Conservation (phyloP, 2,888 invertebrate species). For the Eucera pruinosa region DNA sequence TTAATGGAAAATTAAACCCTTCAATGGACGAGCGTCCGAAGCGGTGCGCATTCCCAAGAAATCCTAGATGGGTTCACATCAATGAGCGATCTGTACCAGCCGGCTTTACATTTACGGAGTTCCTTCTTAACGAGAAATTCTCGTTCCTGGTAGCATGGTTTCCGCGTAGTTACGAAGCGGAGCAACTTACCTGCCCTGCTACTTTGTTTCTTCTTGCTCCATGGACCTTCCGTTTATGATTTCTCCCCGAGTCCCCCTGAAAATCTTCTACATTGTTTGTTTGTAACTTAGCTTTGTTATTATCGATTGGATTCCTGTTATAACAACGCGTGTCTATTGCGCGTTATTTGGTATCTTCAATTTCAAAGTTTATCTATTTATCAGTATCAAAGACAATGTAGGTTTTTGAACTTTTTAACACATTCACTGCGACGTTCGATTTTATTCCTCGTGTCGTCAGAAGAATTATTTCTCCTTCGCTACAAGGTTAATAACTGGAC, state of each 20-base stretch:
- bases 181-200: slow-evolving; percentile 45
- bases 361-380: too few species aligned
- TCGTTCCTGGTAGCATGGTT: slow-evolving; percentile 74
- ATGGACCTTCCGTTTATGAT: slow-evolving; percentile 48
- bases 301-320: background rate
- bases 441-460: too few species aligned
- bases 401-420: too few species aligned
- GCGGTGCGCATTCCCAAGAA: slow-evolving; percentile 49
- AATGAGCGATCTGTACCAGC: slow-evolving; percentile 72
- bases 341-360: too few species aligned
- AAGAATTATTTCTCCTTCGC: too few species aligned
- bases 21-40: slow-evolving; percentile 16
- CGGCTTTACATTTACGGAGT: slow-evolving; percentile 77
- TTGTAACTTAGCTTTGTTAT: background rate
- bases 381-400: too few species aligned
- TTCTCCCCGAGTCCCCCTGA: slow-evolving; percentile 20
- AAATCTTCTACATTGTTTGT: background rate
- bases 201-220: slow-evolving; percentile 43
- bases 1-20: slow-evolving; percentile 26
- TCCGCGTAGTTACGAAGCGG: slow-evolving; percentile 72
- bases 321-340: too few species aligned
- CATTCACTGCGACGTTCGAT: too few species aligned
- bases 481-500: too few species aligned
- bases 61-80: slow-evolving; percentile 60
- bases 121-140: slow-evolving; percentile 75